Evolutionary conservation across 2,888 invertebrate species (phyloP).

Genomic region (Drosophila paranaensis): DNA sequence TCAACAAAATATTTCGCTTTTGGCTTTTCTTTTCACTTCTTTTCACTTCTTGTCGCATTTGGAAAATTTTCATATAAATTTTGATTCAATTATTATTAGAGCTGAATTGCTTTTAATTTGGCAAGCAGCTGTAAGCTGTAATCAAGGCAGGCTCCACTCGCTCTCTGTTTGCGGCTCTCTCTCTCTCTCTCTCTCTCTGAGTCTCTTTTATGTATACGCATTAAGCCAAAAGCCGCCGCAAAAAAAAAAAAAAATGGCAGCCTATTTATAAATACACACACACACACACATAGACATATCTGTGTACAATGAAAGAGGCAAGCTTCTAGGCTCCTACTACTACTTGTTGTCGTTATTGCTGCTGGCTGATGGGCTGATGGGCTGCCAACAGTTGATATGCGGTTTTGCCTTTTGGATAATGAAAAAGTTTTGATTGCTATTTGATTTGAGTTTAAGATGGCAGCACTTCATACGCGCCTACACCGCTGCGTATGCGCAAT

Average conservation of each 20-base stretch:
- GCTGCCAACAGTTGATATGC: slow-evolving; percentile 73
- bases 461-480: slow-evolving; percentile 19
- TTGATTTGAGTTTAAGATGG: slow-evolving; percentile 70
- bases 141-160: slow-evolving; percentile 35
- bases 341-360: slow-evolving; percentile 26
- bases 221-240: slow-evolving; percentile 63
- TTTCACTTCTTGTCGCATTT: slow-evolving; percentile 5
- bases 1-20: slow-evolving; percentile 5
- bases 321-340: slow-evolving; percentile 1
- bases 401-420: slow-evolving; percentile 69
- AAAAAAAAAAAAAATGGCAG: slow-evolving; percentile 61
- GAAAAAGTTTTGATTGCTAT: slow-evolving; percentile 80
- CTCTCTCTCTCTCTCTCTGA: neutral
- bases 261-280: slow-evolving; percentile 71
- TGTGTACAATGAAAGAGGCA: slow-evolving; percentile 3
- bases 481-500: slow-evolving; percentile 66
- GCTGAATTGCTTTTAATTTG: slow-evolving; percentile 61
- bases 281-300: slow-evolving; percentile 3
- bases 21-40: neutral
- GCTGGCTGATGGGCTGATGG: slow-evolving; percentile 45
- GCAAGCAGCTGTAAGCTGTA: slow-evolving; percentile 35
- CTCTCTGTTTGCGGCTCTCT: neutral
- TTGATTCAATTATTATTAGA: slow-evolving; percentile 55
- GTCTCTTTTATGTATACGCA: slow-evolving; percentile 61
- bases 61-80: slow-evolving; percentile 22